Evolutionary conservation across 2,113 vertebrate species (phyloP), one percentile per base, ranked within the genome.

Genomic region (Leuciscus idus): DNA sequence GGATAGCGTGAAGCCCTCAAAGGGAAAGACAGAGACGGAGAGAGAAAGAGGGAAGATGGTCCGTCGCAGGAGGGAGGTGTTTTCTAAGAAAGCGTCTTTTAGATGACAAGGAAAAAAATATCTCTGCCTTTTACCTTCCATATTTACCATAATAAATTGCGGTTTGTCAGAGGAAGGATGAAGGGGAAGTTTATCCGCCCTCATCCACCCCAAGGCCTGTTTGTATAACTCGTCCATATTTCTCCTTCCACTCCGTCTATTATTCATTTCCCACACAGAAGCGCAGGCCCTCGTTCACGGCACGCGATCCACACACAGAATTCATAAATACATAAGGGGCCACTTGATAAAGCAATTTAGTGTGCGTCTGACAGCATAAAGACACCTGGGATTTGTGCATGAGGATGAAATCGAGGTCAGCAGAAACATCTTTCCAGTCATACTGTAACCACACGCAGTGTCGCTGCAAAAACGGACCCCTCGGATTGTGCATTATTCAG

Each of bases 241-340:
- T 46, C 52, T 43, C 11, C 33, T 48, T 85, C 28, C 43, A 81
- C 36, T 28, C 73, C 52, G 76, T 91, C 68, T 81, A 92, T 92
- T 89, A 93, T 93, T 92, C 66, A 92, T 93, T 75, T 59, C 64
- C 83, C 84, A 86, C 85, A 86, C 43, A 76, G 87, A 52, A 89
- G 83, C 19, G 74, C 68, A 87, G 86, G 72, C 80, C n/a, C 50
- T 48, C 46, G n/a, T 87, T 84, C 46, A 21, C 48, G 55, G 59
- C 81, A 83, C 68, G 36, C 55, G 76, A 77, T 86, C 75, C 75
- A 82, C 81, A 76, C 52, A 28, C 17, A 28, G 57, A 73, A 77
- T 52, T 76, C 33, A 80, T 79, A 83, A 36, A 70, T 83, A 81
- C 43, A 21, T 57, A 74, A 68, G 79, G 61, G 46, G 73, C 74